These are phyloP conservation scores for Caenorhabditis sp. DNA, from an alignment of 2,888 invertebrate genomes.

Conservation along the genomic window DNA sequence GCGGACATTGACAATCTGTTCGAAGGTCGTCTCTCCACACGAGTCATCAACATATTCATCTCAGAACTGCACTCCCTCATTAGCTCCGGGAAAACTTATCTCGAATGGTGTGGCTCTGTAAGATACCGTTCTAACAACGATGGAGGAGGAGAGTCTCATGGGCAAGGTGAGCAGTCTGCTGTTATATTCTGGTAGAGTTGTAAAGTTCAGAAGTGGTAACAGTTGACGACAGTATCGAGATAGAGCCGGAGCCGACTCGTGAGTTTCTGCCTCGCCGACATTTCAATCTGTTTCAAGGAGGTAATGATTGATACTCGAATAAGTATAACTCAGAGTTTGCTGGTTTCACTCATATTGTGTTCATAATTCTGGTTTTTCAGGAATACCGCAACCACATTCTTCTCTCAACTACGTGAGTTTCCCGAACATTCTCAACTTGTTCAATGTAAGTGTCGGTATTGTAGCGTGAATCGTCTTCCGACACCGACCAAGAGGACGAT, in stretches of 20 bases:
- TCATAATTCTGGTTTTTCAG: no score
- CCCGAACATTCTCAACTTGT: neutral
- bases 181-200: neutral
- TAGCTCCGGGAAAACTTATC: constrained; percentile 10
- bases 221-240: constrained; percentile 22
- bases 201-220: constrained; percentile 30
- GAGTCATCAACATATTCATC: neutral
- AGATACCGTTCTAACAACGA: constrained; percentile 20
- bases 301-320: no score
- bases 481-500: constrained; percentile 50
- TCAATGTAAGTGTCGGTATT: constrained; percentile 24
- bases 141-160: constrained; percentile 10
- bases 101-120: constrained; percentile 42
- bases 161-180: neutral
- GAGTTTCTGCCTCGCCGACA: no score
- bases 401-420: constrained; percentile 27
- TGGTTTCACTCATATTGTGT: no score
- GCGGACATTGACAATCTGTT: neutral
- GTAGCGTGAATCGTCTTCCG: constrained; percentile 45
- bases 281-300: no score
- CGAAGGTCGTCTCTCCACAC: constrained; percentile 2
- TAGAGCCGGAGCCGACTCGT: neutral
- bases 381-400: no score
- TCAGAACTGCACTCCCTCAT: constrained; percentile 16
- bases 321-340: no score